Conservation (phyloP, 2,888 invertebrate genomes). For the Mechanitis messenoides region DNA sequence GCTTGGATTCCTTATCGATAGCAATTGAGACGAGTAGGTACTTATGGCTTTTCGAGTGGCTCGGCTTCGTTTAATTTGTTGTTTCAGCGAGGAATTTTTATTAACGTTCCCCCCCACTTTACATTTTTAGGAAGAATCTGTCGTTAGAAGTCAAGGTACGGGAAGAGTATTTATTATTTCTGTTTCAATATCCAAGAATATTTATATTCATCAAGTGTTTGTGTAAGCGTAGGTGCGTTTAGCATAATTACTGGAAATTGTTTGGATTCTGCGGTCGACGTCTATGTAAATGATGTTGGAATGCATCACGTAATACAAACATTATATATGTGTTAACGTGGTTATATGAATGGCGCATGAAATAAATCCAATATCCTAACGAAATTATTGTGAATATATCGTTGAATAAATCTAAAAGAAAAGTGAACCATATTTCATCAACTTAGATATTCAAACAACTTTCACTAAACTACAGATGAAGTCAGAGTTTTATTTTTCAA, state of each 20-base stretch:
- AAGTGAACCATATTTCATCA: no score
- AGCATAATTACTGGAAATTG: conserved; percentile 12
- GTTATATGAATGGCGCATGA: neutral
- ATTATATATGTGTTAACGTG: conserved; percentile 6
- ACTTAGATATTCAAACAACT: no score
- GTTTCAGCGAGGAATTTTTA: conserved; percentile 76
- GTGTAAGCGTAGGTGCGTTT: neutral
- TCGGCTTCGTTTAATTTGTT: conserved; percentile 77
- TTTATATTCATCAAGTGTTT: neutral
- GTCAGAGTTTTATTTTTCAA: no score
- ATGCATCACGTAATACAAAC: conserved; percentile 9
- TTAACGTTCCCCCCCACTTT: conserved; percentile 73
- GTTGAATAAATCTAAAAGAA: no score
- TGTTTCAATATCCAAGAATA: conserved; percentile 1
- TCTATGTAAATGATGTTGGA: conserved; percentile 23
- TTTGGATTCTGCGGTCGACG: conserved; percentile 26
- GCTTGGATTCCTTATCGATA: conserved; percentile 77
- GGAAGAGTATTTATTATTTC: conserved; percentile 4
- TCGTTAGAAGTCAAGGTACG: conserved; percentile 16
- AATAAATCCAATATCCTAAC: no score
- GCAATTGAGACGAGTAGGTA: conserved; percentile 74
- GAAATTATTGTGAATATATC: no score
- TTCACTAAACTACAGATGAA: no score
- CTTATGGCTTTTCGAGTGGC: conserved; percentile 77
- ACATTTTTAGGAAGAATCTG: conserved; percentile 47